A percentile compares a stretch with the other conserved stretches of the same genome.
Conservation (phyloP, 2,113 vertebrate species). For the Tupaia tana region DNA sequence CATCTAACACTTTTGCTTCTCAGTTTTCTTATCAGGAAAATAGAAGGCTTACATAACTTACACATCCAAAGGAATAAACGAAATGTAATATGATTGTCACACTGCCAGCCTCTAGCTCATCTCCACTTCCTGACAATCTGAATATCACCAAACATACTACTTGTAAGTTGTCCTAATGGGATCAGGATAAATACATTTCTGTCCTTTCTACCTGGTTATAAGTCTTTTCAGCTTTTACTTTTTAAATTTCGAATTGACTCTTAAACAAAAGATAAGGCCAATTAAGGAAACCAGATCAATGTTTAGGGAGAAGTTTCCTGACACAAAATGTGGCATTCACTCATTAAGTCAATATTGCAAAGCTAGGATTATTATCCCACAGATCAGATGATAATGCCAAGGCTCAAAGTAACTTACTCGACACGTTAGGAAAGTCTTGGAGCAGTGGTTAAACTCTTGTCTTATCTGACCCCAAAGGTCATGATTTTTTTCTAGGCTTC, state of each 20-base stretch:
- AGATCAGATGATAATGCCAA: background rate
- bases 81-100: background rate
- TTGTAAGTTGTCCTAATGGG: background rate
- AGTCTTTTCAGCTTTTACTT: conserved; percentile 21
- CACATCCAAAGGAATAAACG: background rate
- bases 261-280: background rate
- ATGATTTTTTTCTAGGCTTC: background rate
- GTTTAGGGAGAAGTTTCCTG: background rate
- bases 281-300: background rate
- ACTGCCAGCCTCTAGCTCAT: background rate
- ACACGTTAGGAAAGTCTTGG: background rate
- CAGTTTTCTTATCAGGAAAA: conserved; percentile 2
- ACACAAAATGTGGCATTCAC: background rate
- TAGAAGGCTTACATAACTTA: background rate
- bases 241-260: background rate
- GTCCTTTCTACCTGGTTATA: background rate
- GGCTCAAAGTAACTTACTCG: background rate
- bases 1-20: background rate
- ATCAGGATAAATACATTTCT: background rate
- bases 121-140: background rate
- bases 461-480: background rate
- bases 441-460: background rate
- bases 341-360: background rate
- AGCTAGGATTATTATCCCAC: background rate
- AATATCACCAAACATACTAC: background rate